Evolutionary conservation across 1,140 invertebrate species (phyloP).

Genomic region (Diorhabda carinulata): DNA sequence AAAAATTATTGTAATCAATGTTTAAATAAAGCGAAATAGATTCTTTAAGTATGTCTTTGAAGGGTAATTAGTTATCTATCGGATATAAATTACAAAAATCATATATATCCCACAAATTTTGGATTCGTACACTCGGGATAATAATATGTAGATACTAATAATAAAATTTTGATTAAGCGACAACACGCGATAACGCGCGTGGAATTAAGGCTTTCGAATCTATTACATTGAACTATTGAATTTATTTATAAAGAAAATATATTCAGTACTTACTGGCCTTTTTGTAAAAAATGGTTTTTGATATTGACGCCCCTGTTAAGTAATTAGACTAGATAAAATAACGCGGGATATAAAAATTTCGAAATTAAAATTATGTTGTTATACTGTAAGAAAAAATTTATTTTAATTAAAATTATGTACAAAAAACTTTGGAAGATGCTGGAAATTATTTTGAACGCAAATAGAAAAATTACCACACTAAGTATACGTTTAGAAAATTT

Average conservation of each 20-base stretch:
- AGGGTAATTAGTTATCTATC: no score
- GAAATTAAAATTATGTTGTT: slow-evolving; percentile 27
- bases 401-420: slow-evolving; percentile 26
- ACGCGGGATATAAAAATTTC: slow-evolving; percentile 19
- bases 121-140: no score
- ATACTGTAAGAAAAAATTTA: slow-evolving; percentile 15
- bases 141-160: neutral
- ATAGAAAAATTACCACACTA: slow-evolving; percentile 17
- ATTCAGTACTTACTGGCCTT: slow-evolving; percentile 21
- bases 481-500: neutral
- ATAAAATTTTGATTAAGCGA: slow-evolving; percentile 8
- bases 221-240: slow-evolving; percentile 14
- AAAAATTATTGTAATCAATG: no score
- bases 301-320: slow-evolving; percentile 30
- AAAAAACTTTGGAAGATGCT: slow-evolving; percentile 32
- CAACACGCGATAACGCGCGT: slow-evolving; percentile 4
- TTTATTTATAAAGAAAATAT: slow-evolving; percentile 7
- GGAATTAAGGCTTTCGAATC: slow-evolving; percentile 8
- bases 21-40: no score
- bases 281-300: slow-evolving; percentile 9
- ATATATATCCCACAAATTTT: no score
- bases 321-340: slow-evolving; percentile 29
- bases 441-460: slow-evolving; percentile 11
- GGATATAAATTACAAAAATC: no score
- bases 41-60: no score